Base-by-base conservation (phyloP, 2,113 vertebrate species). In the Nesospiza acunhae region DNA sequence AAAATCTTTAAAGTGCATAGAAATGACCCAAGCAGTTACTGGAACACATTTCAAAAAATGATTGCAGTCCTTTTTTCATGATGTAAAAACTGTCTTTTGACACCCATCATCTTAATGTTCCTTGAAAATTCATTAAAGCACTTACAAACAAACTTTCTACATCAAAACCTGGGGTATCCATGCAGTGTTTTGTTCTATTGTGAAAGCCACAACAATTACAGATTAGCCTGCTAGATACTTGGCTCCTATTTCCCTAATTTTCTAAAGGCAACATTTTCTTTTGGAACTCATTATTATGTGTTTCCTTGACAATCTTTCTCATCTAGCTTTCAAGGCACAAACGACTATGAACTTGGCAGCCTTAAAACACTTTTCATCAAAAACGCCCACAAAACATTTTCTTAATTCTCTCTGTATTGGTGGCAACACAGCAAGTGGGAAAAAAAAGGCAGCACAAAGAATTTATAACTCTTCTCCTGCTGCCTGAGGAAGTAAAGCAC, bases 191-290 rank as follows among this genome's bases (percentile, higher is more conserved):
- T 95, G 63, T 92, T 84, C 62, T 78, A 24, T 63, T 97, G 79
- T 93, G 89, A 91, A 90, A 95, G 37, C 33, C 80, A 73, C 39
- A 76, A 42, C 59, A 87, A 91, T 86, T 89, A 94, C 56, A 96
- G 59, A 81, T 93, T 95, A 88, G 20, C 62, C 76, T 91, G 72
- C 31, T 73, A 81, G 26, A 44, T 84, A 85, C 77, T 89, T 96
- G 69, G 84, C 72, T 95, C 47, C 62, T 64, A 11, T 70, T 81
- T 90, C 39, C 59, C 56, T 53, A 37, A 33, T 81, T 89, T 93
- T 95, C 67, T 93, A 89, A 95, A 97, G 52, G 78, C 64, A 90
- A 77, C 67, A 74, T 85, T 94, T 96, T 96, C 59, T 95, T 87
- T 82, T 76, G 31, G 83, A 97, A 89, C n/a, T 83, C 58, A 41